phyloP scores from a whole-genome alignment of 1,140 invertebrate genomes.

The Cotesia typhae region DNA sequence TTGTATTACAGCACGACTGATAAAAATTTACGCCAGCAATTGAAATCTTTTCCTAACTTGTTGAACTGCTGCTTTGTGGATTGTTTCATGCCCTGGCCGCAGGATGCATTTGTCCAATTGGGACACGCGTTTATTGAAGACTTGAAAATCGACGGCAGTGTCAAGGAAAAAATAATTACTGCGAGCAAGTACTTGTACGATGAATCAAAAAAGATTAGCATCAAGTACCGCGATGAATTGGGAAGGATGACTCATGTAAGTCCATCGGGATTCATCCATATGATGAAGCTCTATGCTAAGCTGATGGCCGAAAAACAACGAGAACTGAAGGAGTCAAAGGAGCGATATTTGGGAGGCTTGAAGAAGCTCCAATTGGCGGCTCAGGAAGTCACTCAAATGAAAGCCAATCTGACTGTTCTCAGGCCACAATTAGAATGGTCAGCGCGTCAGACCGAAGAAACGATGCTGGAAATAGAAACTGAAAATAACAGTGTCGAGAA shows the following conservation, averaged over 20 bases:
- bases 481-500: constrained; percentile 76
- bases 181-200: constrained; percentile 73
- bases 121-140: constrained; percentile 71
- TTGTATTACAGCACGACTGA: constrained; percentile 68
- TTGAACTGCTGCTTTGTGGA: constrained; percentile 79
- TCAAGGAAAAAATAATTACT: constrained; percentile 63
- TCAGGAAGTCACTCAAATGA: constrained; percentile 72
- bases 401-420: constrained; percentile 71
- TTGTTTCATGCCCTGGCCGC: constrained; percentile 79
- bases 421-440: constrained; percentile 76
- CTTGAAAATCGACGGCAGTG: constrained; percentile 64
- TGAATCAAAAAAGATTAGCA: constrained; percentile 44
- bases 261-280: constrained; percentile 68
- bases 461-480: constrained; percentile 73
- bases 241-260: constrained; percentile 68
- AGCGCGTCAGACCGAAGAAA: constrained; percentile 71
- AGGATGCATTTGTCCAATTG: constrained; percentile 75
- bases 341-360: constrained; percentile 70
- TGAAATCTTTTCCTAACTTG: constrained; percentile 72
- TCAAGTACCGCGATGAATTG: constrained; percentile 50
- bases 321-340: constrained; percentile 67
- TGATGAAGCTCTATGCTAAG: constrained; percentile 68
- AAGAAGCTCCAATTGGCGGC: constrained; percentile 74
- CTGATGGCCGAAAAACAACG: constrained; percentile 68
- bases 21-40: constrained; percentile 55